Conservation (phyloP, 2,113 vertebrate species). For the Pycnonotus jocosus region DNA sequence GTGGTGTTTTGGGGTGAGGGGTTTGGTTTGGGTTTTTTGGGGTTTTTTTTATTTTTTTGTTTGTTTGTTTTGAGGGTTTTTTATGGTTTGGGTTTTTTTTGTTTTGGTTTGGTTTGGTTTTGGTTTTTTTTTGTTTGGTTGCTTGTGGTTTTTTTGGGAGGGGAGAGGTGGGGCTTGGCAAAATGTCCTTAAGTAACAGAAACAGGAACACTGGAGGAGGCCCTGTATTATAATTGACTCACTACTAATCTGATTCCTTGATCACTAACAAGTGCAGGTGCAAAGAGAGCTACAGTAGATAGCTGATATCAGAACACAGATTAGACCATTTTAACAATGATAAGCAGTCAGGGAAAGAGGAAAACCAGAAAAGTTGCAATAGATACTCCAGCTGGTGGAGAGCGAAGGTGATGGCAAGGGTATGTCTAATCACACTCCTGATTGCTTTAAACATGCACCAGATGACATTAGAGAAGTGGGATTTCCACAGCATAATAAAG, state of each 20-base stretch:
- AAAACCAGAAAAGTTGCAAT: not conserved
- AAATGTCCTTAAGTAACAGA: not conserved
- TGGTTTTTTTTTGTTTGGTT: not conserved
- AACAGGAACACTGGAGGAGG: not conserved
- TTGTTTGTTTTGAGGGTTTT: too few relatives aligned
- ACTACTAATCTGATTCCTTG: not conserved
- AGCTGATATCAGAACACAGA: not conserved
- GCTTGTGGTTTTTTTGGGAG: too few relatives aligned
- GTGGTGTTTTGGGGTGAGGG: not conserved
- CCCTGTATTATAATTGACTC: not conserved
- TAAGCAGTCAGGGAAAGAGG: not conserved
- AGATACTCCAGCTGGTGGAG: not conserved
- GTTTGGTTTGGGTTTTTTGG: too few relatives aligned
- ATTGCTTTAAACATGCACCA: not conserved
- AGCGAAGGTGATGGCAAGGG: not conserved
- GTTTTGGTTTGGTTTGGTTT: not conserved
- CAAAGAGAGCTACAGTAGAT: not conserved
- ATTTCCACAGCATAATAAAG: not conserved
- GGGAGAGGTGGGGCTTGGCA: fast-evolving
- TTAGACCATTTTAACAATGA: not conserved
- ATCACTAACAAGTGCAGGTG: not conserved
- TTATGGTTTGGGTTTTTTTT: not conserved
- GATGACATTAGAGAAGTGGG: not conserved
- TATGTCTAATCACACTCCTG: not conserved
- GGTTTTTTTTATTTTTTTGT: not conserved